A percentile compares a stretch with the other conserved stretches of the same genome.
Conservation (phyloP, 2,888 invertebrate genomes). For the Hydroisotoma schaefferi region DNA sequence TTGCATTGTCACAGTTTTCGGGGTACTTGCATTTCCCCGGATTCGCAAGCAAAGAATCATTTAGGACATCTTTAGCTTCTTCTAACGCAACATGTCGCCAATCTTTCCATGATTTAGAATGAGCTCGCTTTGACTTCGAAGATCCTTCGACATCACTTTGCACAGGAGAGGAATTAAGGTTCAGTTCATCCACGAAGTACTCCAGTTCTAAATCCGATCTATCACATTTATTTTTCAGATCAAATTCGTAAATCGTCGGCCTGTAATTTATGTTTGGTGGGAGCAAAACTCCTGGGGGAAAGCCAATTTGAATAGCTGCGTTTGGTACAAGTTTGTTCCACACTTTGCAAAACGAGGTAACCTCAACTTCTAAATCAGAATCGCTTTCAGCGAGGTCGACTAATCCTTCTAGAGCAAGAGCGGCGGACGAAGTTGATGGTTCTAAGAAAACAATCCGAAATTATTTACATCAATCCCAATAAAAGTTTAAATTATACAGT, state of each 20-base stretch:
- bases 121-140: background rate
- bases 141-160: background rate
- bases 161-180: slow-evolving; percentile 24
- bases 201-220: slow-evolving; percentile 32
- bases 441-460: slow-evolving; percentile 16
- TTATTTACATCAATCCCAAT: too few species aligned
- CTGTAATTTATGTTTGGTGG: slow-evolving; percentile 25
- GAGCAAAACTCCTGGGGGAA: slow-evolving; percentile 35
- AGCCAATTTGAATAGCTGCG: slow-evolving; percentile 19
- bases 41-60: slow-evolving; percentile 32
- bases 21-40: slow-evolving; percentile 1
- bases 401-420: slow-evolving; percentile 17
- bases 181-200: slow-evolving; percentile 31
- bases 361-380: slow-evolving; percentile 25
- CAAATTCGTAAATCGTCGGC: slow-evolving; percentile 24
- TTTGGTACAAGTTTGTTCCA: slow-evolving; percentile 40
- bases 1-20: slow-evolving; percentile 9
- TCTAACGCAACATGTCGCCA: slow-evolving; percentile 32
- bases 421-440: slow-evolving; percentile 27
- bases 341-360: slow-evolving; percentile 15
- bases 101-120: slow-evolving; percentile 34
- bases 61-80: slow-evolving; percentile 33
- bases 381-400: slow-evolving; percentile 39
- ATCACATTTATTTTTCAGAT: slow-evolving; percentile 12
- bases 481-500: background rate